A percentile compares a stretch with the other conserved stretches of the same genome.
Conservation (phyloP, 2,797 vertebrate genomes). For the Arctocebus calabarensis region DNA sequence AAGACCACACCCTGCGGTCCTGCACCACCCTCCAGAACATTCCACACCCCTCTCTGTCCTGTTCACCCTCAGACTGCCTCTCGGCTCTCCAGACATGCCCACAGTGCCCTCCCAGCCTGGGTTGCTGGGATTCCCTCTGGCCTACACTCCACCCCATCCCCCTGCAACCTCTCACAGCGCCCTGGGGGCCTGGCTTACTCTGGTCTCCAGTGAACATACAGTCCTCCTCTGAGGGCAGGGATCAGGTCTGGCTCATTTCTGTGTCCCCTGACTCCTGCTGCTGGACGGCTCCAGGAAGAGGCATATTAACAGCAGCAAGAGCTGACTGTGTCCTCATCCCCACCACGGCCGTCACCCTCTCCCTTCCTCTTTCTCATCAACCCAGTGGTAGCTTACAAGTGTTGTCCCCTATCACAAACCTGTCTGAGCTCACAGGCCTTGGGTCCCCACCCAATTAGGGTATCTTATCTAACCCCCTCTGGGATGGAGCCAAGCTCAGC, state of each 20-base stretch:
- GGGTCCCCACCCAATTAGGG: background rate
- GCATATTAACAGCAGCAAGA: background rate
- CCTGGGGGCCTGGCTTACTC: background rate
- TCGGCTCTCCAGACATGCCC: background rate
- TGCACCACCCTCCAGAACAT: background rate
- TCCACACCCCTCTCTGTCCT: background rate
- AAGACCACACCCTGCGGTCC: background rate
- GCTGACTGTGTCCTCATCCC: too few relatives aligned
- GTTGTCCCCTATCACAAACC: background rate
- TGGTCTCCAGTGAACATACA: too few relatives aligned
- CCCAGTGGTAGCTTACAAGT: background rate
- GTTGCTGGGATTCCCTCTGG: background rate
- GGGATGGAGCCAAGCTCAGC: background rate
- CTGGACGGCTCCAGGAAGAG: background rate
- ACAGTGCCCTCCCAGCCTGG: background rate
- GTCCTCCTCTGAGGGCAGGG: background rate
- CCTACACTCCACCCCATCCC: background rate
- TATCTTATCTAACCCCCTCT: too few relatives aligned
- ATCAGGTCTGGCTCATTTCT: rapidly evolving
- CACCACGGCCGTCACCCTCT: too few relatives aligned
- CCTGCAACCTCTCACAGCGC: background rate
- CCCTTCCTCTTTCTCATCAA: too few relatives aligned
- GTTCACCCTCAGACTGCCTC: background rate
- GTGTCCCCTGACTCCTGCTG: too few relatives aligned
- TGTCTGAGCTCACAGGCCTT: background rate